Base-by-base conservation (phyloP, 2,888 invertebrate genomes). In the Unio delphinus region DNA sequence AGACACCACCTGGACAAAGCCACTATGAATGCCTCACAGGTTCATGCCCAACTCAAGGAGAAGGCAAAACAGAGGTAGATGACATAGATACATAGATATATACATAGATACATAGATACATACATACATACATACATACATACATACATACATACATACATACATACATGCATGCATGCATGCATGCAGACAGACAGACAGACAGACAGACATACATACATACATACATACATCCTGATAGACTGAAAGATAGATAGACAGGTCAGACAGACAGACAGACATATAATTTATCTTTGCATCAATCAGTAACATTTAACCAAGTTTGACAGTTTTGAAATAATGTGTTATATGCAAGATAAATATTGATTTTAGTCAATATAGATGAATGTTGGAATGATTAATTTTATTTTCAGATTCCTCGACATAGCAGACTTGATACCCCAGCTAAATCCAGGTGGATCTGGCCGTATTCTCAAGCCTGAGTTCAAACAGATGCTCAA, bases 351-450 rank as follows among this genome's bases (percentile, higher is more conserved):
- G 45, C 45, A 45, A 45, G 15, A 45, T 45, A 15, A 45, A 45
- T 45, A 11, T 58, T 58, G 58, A 58, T 58, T n/a, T 26, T 23
- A 20, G 17, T 58, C 11, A 58, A 26, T 28, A 5, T 6, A 30
- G n/a, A 26, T 30, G 63, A 67, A 18, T 11, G 54, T 58, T n/a
- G 34, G 5, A 45, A n/a, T 4, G 58, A 57, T 55, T 23, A 6
- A 54, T 64, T 68, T 66, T 63, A 26, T 20, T 61, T 73, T 6
- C 75, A 89, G 89, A 76, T 82, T 88, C 67, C 68, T 84, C 61
- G 87, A 88, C 72, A 71, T 89, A 55, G 86, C 85, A 4, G 88
- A 88, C 69, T 65, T 89, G 72, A 83, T 89, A 57, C 89, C 89
- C 1, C 85, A 88, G 72, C 73, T 83, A 64, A 87, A 87, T 72